Evolutionary conservation across 2,888 invertebrate genomes (phyloP).

Genomic region (Chloroclysta siterata): DNA sequence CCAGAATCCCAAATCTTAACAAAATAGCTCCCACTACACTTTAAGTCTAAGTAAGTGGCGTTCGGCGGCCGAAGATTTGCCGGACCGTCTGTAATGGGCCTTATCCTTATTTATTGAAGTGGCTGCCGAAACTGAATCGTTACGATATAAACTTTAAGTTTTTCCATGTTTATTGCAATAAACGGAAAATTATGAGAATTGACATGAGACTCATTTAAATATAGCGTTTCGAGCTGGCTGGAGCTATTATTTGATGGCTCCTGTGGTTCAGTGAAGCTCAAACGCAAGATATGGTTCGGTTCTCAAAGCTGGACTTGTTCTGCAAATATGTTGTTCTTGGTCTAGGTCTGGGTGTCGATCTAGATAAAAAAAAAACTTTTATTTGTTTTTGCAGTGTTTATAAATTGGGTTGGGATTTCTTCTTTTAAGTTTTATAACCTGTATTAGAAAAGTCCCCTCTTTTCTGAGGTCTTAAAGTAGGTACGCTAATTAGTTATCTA

Average conservation of each 20-base stretch:
- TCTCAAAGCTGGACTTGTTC: no score
- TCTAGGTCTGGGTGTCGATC: no score
- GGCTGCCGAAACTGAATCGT: constrained; percentile 65
- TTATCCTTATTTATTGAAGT: constrained; percentile 84
- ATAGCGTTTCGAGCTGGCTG: not conserved
- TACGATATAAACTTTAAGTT: constrained; percentile 68
- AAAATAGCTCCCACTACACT: constrained; percentile 78
- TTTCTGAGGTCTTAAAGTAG: no score
- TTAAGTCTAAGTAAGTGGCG: constrained; percentile 85
- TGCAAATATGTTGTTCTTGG: no score
- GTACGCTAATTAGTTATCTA: no score
- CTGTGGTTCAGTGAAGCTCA: no score
- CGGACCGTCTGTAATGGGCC: constrained; percentile 83
- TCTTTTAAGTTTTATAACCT: no score
- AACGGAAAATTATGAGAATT: constrained; percentile 7
- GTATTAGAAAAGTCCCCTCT: no score
- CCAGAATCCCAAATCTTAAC: constrained; percentile 80
- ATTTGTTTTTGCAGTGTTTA: no score
- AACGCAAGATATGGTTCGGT: no score
- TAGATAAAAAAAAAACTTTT: no score
- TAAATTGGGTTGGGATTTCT: no score
- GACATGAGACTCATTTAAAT: constrained; percentile 14
- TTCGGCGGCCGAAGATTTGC: constrained; percentile 83
- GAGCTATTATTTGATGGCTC: not conserved
- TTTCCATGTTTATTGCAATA: constrained; percentile 48